Evolutionary conservation across 2,888 invertebrate species (phyloP), one percentile per base, ranked within the genome.

Genomic region (Ectobius pallidus): DNA sequence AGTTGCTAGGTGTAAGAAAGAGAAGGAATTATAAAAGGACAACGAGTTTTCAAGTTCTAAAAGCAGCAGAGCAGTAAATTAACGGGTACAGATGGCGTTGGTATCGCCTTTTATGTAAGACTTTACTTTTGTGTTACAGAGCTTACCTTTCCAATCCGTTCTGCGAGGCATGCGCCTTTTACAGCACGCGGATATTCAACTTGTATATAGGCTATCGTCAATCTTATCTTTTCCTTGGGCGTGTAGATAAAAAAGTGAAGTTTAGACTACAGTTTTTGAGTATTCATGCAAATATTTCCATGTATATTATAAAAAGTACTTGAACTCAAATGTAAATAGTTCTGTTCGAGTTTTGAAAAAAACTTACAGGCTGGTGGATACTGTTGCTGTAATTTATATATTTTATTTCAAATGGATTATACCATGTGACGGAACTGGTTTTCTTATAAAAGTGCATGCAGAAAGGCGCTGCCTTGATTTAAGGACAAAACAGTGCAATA

Each of bases 81-180:
- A 55, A 55, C 69, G 69, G 52, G 52, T 69, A 69, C 39, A 55
- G 52, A 69, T 69, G 69, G 52, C 55, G 34, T 55, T 52, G 69
- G 52, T 69, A 55, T 69, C 69, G 39, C 69, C 52, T 55, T 55
- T 69, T 55, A 55, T 69, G n/a, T n/a, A n/a, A n/a, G n/a, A n/a
- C n/a, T n/a, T n/a, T n/a, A n/a, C n/a, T n/a, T n/a, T n/a, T n/a
- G n/a, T n/a, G 69, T 69, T 69, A 69, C 69, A 52, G 52, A 55
- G 55, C 55, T 69, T 34, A 55, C 69, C 55, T 65, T 46, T 65
- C 46, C 65, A 65, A 65, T 65, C 65, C 65, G 44, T 44, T 65
- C 46, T 65, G 65, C 65, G 4, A 39, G 44, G 65, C 65, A 65
- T 65, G 65, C 65, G 65, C n/a, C 30, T 58, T 58, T 27, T 58